Conservation (phyloP, 2,888 invertebrate genomes). For the Incurvaria masculella region DNA sequence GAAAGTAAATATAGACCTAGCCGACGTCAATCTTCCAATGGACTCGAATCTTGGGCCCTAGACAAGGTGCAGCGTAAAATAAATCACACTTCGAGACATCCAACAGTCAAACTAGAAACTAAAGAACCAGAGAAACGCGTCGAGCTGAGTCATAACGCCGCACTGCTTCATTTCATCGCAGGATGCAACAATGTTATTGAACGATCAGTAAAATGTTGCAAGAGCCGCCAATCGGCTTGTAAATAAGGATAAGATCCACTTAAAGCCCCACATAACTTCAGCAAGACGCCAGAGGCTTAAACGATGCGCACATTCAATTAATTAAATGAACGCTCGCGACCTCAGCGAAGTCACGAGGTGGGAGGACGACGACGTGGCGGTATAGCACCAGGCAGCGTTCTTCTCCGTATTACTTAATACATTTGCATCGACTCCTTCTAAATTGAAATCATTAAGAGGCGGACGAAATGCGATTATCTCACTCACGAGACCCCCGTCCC, state of each 20-base stretch:
- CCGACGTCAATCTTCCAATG: no score
- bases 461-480: conserved; percentile 39
- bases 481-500: conserved; percentile 37
- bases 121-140: no score
- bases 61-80: not conserved
- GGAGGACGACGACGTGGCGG: not conserved
- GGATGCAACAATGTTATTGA: not conserved
- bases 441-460: conserved; percentile 50
- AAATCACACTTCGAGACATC: no score
- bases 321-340: not conserved
- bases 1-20: no score
- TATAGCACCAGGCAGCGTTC: conserved; percentile 23
- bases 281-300: not conserved
- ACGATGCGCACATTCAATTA: not conserved
- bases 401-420: conserved; percentile 29
- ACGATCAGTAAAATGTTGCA: not conserved
- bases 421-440: conserved; percentile 48
- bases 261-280: not conserved
- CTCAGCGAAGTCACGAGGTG: no score
- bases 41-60: no score
- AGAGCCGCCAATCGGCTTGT: not conserved
- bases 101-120: no score
- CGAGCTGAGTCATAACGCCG: no score
- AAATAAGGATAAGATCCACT: not conserved
- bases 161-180: not conserved